Percentiles rank a stretch among this genome's conserved stretches.
Conservation (phyloP, 2,888 invertebrate genomes). For the Drosophila eohydei region DNA sequence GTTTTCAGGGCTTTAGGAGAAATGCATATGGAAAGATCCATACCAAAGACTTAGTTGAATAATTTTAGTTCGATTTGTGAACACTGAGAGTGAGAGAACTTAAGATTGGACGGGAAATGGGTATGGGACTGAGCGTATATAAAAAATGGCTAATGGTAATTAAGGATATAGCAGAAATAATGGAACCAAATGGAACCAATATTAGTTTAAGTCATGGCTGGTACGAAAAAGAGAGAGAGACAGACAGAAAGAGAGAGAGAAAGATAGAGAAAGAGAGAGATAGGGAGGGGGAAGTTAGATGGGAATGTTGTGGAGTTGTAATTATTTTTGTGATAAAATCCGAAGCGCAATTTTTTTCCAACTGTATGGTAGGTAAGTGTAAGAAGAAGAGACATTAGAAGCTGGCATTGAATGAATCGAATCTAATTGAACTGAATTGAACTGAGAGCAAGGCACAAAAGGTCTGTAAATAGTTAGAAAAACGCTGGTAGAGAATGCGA, state of each 20-base stretch:
- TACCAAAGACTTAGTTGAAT: constrained; percentile 4
- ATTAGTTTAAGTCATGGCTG: constrained; percentile 47
- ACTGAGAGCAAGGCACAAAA: constrained; percentile 23
- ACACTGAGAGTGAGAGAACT: constrained; percentile 45
- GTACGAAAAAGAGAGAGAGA: constrained; percentile 6
- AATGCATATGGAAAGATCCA: background rate
- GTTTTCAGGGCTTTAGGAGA: constrained; percentile 10
- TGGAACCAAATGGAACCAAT: constrained; percentile 70
- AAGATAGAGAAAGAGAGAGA: background rate
- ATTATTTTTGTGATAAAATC: constrained; percentile 80
- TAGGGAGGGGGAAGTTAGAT: constrained; percentile 8
- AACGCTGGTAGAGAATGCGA: constrained; percentile 15
- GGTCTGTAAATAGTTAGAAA: constrained; percentile 60
- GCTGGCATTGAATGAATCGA: constrained; percentile 13
- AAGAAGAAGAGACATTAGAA: constrained; percentile 15
- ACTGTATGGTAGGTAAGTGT: constrained; percentile 68
- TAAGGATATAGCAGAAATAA: constrained; percentile 47
- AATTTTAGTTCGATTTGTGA: constrained; percentile 37
- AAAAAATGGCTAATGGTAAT: constrained; percentile 19
- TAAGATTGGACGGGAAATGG: constrained; percentile 9
- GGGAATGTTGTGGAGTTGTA: constrained; percentile 60
- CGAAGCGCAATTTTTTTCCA: constrained; percentile 79
- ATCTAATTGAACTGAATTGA: background rate
- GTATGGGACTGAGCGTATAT: constrained; percentile 2
- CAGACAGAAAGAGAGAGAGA: constrained; percentile 7